Evolutionary conservation across 2,113 vertebrate species (phyloP), one percentile per base, ranked within the genome.

Genomic region (Pipra filicauda): DNA sequence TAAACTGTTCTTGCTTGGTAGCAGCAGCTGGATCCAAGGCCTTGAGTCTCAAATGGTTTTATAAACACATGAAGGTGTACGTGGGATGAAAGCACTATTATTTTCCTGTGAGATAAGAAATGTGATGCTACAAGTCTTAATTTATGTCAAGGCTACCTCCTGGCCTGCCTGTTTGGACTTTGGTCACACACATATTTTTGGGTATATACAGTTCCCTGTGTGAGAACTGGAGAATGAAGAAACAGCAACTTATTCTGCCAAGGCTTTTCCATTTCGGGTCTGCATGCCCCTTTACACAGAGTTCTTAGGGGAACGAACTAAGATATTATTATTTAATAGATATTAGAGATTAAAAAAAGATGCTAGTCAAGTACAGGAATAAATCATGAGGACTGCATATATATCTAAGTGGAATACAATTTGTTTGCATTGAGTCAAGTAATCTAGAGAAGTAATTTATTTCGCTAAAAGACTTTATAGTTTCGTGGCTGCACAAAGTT

Each of bases 321-420:
- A 74, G 14, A 66, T n/a, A n/a, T n/a, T n/a, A n/a, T n/a, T n/a
- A n/a, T 95, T 89, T 87, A 95, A 89, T 58, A 84, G 89, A 88
- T 65, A 90, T 48, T 92, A 58, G n/a, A 69, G 20, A 89, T 59
- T 62, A 13, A 65, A 79, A 89, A 88, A 86, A 65, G 13, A 43
- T 79, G 16, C 20, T 93, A 81, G 66, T 88, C 70, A 83, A 55
- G 30, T 66, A 73, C 5, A 35, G 74, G 49, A 92, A 62, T 87
- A 94, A 96, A 85, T 93, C 22, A 78, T n/a, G 26, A 83, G 27
- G 55, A 54, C 19, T 73, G 21, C 61, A 83, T 15, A 58, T 64
- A 72, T 12, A 37, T 89, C 58, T 85, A 79, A 90, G 18, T 9
- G 6, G 44, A 87, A 43, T 81, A 52, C 7, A 77, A 41, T 89